Conservation (phyloP, 2,113 vertebrate genomes). For the Pseudois nayaur region DNA sequence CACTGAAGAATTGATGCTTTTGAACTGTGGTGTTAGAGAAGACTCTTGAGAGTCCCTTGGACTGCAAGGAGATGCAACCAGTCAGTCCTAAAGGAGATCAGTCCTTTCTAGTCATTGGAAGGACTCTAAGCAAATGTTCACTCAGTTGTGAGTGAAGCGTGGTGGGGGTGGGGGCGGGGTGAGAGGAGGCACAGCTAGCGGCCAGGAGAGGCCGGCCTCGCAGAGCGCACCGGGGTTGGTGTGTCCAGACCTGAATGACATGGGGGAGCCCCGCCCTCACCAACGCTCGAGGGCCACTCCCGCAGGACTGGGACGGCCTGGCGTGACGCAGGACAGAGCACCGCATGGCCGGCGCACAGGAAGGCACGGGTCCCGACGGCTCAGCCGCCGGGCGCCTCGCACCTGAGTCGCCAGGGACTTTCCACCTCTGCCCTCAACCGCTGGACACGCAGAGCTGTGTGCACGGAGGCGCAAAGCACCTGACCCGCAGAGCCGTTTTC, state of each 20-base stretch:
- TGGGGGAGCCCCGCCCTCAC: fast-evolving
- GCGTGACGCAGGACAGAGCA: fast-evolving
- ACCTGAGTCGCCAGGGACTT: neutral
- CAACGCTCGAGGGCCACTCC: neutral
- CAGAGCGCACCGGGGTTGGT: fast-evolving
- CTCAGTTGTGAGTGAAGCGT: neutral
- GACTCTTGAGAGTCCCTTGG: neutral
- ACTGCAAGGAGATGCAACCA: neutral
- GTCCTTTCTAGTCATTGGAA: neutral
- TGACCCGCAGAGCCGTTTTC: fast-evolving
- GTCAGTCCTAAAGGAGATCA: neutral
- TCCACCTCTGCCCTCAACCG: neutral
- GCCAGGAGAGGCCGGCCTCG: neutral
- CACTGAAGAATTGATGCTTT: neutral
- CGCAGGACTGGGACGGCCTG: fast-evolving
- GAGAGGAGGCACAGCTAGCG: neutral
- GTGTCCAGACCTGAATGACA: neutral
- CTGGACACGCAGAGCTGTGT: fast-evolving
- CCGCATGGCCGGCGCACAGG: fast-evolving
- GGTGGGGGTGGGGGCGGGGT: fast-evolving
- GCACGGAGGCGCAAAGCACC: fast-evolving
- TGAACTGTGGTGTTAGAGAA: neutral
- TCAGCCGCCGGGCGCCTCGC: neutral
- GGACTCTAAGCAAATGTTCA: no score
- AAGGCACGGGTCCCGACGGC: fast-evolving